Conservation (phyloP, 1,140 invertebrate genomes). For the Hormaphis cornu region DNA sequence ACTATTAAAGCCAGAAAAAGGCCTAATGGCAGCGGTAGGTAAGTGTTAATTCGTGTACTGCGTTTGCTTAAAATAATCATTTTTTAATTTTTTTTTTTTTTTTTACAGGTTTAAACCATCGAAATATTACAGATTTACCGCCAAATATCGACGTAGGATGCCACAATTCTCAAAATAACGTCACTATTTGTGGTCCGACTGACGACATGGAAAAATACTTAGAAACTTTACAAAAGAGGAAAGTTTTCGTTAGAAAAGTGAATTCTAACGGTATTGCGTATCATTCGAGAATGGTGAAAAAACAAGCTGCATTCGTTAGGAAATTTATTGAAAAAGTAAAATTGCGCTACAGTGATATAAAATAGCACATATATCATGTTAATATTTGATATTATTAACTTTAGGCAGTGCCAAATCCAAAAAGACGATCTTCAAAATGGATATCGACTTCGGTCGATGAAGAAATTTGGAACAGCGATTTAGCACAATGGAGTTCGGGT, state of each 20-base stretch:
- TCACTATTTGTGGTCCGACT: conserved; percentile 58
- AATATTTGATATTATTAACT: neutral
- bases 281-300: conserved; percentile 65
- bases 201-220: conserved; percentile 45
- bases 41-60: conserved; percentile 11
- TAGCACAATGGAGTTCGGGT: conserved; percentile 72
- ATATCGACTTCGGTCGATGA: conserved; percentile 53
- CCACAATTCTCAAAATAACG: conserved; percentile 57
- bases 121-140: conserved; percentile 48
- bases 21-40: conserved; percentile 35
- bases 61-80: neutral
- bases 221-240: conserved; percentile 48
- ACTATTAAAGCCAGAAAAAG: conserved; percentile 9
- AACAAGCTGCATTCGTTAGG: conserved; percentile 57
- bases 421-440: conserved; percentile 49
- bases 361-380: neutral
- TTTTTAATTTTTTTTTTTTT: neutral
- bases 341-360: neutral
- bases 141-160: conserved; percentile 59
- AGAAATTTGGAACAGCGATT: conserved; percentile 58
- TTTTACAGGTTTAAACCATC: conserved; percentile 38
- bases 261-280: conserved; percentile 60
- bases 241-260: conserved; percentile 65
- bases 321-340: conserved; percentile 48
- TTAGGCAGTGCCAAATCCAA: conserved; percentile 46